A percentile compares a stretch with the other conserved stretches of the same genome.
Evolutionary conservation across 1,140 invertebrate species (phyloP).

Genomic region (Macrosteles quadrilineatus): DNA sequence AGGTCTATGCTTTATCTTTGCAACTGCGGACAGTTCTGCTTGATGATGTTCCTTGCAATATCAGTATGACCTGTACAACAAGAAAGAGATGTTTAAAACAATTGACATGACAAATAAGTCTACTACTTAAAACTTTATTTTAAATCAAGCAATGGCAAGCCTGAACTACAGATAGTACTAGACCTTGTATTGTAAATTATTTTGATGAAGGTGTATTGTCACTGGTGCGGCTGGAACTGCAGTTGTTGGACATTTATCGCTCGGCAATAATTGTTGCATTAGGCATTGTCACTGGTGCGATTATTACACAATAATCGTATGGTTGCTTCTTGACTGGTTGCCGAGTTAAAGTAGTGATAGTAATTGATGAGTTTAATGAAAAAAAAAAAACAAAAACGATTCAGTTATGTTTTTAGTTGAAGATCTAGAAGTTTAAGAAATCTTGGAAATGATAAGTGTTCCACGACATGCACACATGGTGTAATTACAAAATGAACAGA

Average conservation of each 20-base stretch:
- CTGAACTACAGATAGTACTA: neutral
- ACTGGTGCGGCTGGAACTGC: neutral
- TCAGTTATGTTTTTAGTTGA: too few relatives aligned
- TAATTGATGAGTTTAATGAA: too few relatives aligned
- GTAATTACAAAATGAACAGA: too few relatives aligned
- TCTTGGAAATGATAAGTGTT: too few relatives aligned
- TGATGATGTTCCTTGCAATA: conserved; percentile 56
- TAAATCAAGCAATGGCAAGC: neutral
- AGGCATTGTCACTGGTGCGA: neutral
- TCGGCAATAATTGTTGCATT: neutral
- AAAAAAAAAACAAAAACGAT: too few relatives aligned
- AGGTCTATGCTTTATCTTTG: conserved; percentile 41
- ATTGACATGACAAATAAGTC: neutral
- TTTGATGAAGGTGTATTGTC: neutral
- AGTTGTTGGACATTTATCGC: neutral
- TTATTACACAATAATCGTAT: neutral
- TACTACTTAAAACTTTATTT: neutral
- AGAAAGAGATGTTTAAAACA: conserved; percentile 18
- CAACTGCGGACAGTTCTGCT: conserved; percentile 54
- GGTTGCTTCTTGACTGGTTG: neutral
- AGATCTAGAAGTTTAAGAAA: too few relatives aligned
- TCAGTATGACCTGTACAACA: conserved; percentile 60
- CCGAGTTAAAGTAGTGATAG: too few relatives aligned
- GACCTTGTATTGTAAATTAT: neutral
- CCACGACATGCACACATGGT: too few relatives aligned